These are phyloP conservation scores for Protosalanx chinensis DNA, from an alignment of 2,797 vertebrate genomes.

Conservation along the genomic window DNA sequence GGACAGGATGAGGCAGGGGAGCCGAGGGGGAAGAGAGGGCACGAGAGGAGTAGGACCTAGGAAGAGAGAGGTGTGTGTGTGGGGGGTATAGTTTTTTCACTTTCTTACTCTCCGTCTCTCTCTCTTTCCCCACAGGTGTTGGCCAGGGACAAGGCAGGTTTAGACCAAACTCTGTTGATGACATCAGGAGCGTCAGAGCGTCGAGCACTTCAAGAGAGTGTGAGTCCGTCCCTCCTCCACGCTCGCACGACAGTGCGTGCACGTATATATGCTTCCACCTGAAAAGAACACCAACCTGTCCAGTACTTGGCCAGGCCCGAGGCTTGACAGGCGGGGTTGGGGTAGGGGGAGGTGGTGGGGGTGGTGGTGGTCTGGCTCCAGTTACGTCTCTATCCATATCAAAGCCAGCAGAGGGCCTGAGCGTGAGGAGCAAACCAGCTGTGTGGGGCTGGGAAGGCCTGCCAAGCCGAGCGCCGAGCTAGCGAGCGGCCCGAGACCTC, in stretches of 20 bases:
- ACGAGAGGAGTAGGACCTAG: not conserved
- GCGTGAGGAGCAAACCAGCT: constrained; percentile 56
- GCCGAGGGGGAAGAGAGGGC: too few relatives aligned
- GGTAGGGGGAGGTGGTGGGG: not conserved
- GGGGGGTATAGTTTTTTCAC: too few relatives aligned
- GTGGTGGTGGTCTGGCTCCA: constrained; percentile 26
- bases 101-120: not conserved
- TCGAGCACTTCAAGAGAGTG: too few relatives aligned
- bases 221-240: too few relatives aligned
- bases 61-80: not conserved
- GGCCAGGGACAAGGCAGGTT: not conserved
- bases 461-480: constrained; percentile 53
- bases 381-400: constrained; percentile 64
- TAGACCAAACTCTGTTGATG: not conserved
- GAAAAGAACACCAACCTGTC: constrained; percentile 9
- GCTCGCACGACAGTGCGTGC: not conserved
- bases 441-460: constrained; percentile 45
- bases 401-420: constrained; percentile 62
- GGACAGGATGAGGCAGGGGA: not conserved
- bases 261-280: constrained; percentile 1
- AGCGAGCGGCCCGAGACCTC: constrained; percentile 36
- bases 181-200: too few relatives aligned
- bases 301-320: constrained; percentile 3
- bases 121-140: constrained; percentile 2
- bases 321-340: not conserved